These are phyloP conservation scores for Pangasianodon hypophthalmus DNA, from an alignment of 2,113 vertebrate genomes.

Conservation along the genomic window DNA sequence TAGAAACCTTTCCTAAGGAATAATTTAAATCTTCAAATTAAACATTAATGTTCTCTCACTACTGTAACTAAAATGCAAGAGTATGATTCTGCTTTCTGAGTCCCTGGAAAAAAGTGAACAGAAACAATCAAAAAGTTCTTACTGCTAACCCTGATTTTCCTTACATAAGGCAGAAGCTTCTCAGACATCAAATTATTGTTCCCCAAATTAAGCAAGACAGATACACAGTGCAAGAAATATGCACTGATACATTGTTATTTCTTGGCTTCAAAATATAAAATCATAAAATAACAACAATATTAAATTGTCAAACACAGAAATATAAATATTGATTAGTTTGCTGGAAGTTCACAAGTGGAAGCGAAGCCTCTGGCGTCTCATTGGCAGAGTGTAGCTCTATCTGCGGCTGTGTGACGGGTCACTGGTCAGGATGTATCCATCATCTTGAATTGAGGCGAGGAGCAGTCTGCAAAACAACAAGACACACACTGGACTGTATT, in stretches of 20 bases:
- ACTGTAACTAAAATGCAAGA: slow-evolving; percentile 8
- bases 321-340: slow-evolving; percentile 77
- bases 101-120: slow-evolving; percentile 33
- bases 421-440: slow-evolving; percentile 63
- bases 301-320: slow-evolving; percentile 73
- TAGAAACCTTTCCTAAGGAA: slow-evolving; percentile 9
- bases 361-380: slow-evolving; percentile 76
- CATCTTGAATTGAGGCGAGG: slow-evolving; percentile 97
- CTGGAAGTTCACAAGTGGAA: slow-evolving; percentile 74
- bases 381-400: slow-evolving; percentile 64
- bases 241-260: slow-evolving; percentile 70
- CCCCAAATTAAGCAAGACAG: slow-evolving; percentile 63
- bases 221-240: slow-evolving; percentile 60
- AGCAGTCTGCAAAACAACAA: slow-evolving; percentile 79
- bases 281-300: slow-evolving; percentile 72
- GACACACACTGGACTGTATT: neutral
- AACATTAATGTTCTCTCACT: slow-evolving; percentile 9
- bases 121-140: slow-evolving; percentile 48
- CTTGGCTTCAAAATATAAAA: slow-evolving; percentile 73
- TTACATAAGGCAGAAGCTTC: slow-evolving; percentile 43
- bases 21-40: slow-evolving; percentile 11
- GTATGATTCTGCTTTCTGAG: slow-evolving; percentile 18
- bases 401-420: slow-evolving; percentile 65
- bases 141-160: slow-evolving; percentile 61
- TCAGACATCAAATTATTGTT: slow-evolving; percentile 47